Percentiles rank a stretch among this genome's conserved stretches.
phyloP scores from a whole-genome alignment of 2,888 invertebrate species.

The Stramonita haemastoma region DNA sequence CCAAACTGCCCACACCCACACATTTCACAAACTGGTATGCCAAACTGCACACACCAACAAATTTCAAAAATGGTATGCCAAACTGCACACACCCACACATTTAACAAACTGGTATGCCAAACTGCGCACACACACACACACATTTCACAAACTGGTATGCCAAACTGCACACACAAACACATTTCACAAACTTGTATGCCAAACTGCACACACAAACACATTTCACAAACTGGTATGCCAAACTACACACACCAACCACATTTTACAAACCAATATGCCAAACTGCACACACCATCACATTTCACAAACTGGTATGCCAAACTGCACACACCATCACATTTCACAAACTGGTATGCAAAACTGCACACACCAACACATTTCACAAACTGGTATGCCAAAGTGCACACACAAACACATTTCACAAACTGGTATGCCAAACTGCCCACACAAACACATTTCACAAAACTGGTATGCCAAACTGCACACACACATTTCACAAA shows the following conservation, averaged over 20 bases:
- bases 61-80: background rate
- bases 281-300: background rate
- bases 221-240: background rate
- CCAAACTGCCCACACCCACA: background rate
- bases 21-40: background rate
- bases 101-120: too few species aligned
- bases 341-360: background rate
- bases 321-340: background rate
- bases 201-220: background rate
- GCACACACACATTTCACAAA: background rate
- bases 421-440: too few species aligned
- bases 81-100: background rate
- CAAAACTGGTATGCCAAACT: too few species aligned
- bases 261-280: background rate
- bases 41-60: background rate
- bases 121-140: too few species aligned
- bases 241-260: background rate
- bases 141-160: background rate
- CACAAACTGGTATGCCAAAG: background rate
- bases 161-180: background rate
- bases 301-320: background rate
- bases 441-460: too few species aligned
- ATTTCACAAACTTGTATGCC: background rate
- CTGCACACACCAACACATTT: background rate
- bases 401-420: background rate